These are phyloP conservation scores for Lepeophtheirus nordmannii DNA, from an alignment of 2,888 invertebrate species.

Conservation along the genomic window DNA sequence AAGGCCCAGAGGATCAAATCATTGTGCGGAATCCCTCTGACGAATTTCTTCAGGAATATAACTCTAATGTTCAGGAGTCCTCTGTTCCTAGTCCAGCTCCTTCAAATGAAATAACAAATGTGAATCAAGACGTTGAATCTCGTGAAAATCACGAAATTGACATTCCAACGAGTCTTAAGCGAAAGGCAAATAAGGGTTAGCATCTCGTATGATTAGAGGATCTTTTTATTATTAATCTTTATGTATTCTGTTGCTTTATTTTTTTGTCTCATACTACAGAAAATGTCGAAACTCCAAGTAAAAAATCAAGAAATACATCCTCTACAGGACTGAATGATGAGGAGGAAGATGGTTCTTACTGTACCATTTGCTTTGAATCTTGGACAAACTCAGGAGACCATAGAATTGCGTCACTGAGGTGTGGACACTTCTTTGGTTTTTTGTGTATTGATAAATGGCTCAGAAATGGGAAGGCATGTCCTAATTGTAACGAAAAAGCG, in stretches of 20 bases:
- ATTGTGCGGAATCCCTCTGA: neutral
- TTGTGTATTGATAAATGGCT: conserved; percentile 65
- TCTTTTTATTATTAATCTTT: neutral
- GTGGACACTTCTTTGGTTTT: conserved; percentile 81
- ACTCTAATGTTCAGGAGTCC: neutral
- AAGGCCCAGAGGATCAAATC: neutral
- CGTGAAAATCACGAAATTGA: neutral
- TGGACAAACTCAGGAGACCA: conserved; percentile 78
- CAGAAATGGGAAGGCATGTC: conserved; percentile 50
- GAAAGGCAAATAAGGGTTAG: neutral
- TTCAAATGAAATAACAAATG: too few relatives aligned
- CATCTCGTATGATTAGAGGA: neutral
- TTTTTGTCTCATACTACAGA: neutral
- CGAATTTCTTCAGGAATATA: neutral
- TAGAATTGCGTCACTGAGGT: conserved; percentile 65
- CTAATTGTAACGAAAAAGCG: conserved; percentile 69
- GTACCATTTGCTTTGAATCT: conserved; percentile 71
- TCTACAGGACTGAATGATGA: conserved; percentile 29
- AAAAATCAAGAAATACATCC: conserved; percentile 16
- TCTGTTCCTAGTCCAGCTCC: neutral
- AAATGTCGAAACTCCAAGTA: neutral
- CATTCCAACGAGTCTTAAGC: neutral
- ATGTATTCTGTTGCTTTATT: neutral
- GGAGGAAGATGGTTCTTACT: conserved; percentile 54
- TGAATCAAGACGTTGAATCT: too few relatives aligned